Conservation (phyloP, 2,113 vertebrate species). For the Nerophis lumbriciformis region DNA sequence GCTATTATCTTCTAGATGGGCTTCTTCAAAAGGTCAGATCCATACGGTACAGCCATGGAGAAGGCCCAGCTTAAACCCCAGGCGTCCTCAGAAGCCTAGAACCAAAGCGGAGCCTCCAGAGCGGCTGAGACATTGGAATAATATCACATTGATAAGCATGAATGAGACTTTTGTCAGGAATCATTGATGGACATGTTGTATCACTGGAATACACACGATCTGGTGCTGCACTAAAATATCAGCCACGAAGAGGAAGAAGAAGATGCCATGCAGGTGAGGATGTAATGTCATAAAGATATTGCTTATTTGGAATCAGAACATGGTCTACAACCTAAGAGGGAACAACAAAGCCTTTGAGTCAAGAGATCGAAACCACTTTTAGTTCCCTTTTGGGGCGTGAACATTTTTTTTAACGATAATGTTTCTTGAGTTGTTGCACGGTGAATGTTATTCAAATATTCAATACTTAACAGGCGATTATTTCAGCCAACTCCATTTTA, state of each 20-base stretch:
- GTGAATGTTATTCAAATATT: too few relatives aligned
- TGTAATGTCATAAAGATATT: constrained; percentile 31
- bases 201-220: constrained; percentile 51
- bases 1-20: constrained; percentile 72
- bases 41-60: constrained; percentile 88
- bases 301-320: constrained; percentile 1
- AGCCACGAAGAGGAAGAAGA: constrained; percentile 30
- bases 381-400: too few relatives aligned
- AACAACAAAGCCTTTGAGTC: not conserved
- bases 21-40: constrained; percentile 88
- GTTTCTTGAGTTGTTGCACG: too few relatives aligned
- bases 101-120: constrained; percentile 3
- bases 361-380: not conserved
- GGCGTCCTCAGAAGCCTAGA: constrained; percentile 88
- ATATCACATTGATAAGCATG: constrained; percentile 16
- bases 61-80: constrained; percentile 92
- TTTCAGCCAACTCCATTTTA: too few relatives aligned
- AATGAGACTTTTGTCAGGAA: constrained; percentile 13
- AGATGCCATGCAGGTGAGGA: constrained; percentile 3
- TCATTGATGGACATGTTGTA: constrained; percentile 24
- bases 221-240: constrained; percentile 53
- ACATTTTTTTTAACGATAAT: too few relatives aligned
- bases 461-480: too few relatives aligned
- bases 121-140: constrained; percentile 48
- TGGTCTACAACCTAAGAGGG: constrained; percentile 5